Base-by-base conservation (phyloP, 1,140 invertebrate genomes). In the Diplogasteroides magnus region DNA sequence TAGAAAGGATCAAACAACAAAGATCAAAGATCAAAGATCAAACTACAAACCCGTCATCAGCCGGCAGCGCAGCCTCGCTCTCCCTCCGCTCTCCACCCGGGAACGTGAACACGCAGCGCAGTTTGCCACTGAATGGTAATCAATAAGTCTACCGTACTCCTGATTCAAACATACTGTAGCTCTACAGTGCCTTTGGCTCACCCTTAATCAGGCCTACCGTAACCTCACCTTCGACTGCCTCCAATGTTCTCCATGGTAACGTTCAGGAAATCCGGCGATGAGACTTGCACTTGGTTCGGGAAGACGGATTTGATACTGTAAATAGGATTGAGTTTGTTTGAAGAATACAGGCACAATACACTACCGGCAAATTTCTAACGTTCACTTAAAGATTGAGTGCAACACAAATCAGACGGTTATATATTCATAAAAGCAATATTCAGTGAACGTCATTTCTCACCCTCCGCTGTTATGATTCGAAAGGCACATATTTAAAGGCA, bases 261-360 rank as follows among this genome's bases (percentile, higher is more conserved):
- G 32, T 74, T 76, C 0, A 80, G 64, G 11, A 69, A 73, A 31
- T 78, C 77, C 1, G 77, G 73, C 13, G 75, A 65, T 6, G 80
- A 78, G 57, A 80, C 82, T 77, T 80, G 78, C n/a, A 80, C 75
- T 61, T 82, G 77, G 15, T 69, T 64, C 15, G 78, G 78, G 23
- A 77, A 76, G 0, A 80, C 74, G 1, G 78, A 78, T n/a, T 64
- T 66, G 63, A 80, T 82, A 26, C 76, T 80, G 61, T 14, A 78
- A 64, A 48, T 72, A 60, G n/a, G n/a, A n/a, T n/a, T n/a, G n/a
- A n/a, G n/a, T n/a, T n/a, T n/a, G n/a, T n/a, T n/a, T n/a, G 57
- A 60, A 0, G 58, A 68, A 57, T 61, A 19, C 15, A 29, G 31
- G 31, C 3, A 69, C 13, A 28, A 64, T 55, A 74, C 31, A 75